Base-by-base conservation (phyloP, 2,113 vertebrate genomes). In the Gymnorhina tibicen region DNA sequence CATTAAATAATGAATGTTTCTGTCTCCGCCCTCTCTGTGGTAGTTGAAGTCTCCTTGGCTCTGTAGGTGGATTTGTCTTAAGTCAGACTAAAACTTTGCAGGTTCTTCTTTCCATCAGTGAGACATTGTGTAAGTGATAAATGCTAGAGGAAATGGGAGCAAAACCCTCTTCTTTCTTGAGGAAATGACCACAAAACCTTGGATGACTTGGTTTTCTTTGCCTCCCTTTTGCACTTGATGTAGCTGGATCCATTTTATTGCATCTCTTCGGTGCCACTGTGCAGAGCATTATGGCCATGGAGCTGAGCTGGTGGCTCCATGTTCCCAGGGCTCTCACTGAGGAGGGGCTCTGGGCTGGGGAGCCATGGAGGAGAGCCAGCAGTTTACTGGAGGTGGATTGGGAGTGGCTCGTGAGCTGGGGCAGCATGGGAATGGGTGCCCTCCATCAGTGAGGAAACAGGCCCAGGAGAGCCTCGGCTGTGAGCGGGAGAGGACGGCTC, bases 241-340 rank as follows among this genome's bases (percentile, higher is more conserved):
- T 56, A 24, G 12, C 5, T 9, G 35, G 18, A 33, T 47, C 32
- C 2, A 1, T 50, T 68, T 41, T 20, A 12, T 16, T 37, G 35
- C 60, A 13, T n/a, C n/a, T 24, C 32, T 19, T 27, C 15, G 2
- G 55, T 55, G 47, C 23, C 1, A 1, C 69, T 18, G 44, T 7
- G 69, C 1, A 10, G 56, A 18, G 50, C 4, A 0, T 6, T 21
- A 4, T 14, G 59, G 49, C 33, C 0, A 0, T 14, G 35, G 44
- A 64, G 77, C 78, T 27, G 86, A n/a, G 53, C 78, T 35, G 69
- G 53, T 27, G 77, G 32, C 23, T 56, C 24, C 1, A 15, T 41
- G 50, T 16, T 47, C 6, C 23, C 28, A 23, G 82, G 35, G 30
- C 63, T 17, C 28, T 17, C 59, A 16, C 22, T 2, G 1, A 44